A percentile compares a stretch with the other conserved stretches of the same genome.
phyloP scores from a whole-genome alignment of 2,888 invertebrate genomes.

The Isotomurus palustris region DNA sequence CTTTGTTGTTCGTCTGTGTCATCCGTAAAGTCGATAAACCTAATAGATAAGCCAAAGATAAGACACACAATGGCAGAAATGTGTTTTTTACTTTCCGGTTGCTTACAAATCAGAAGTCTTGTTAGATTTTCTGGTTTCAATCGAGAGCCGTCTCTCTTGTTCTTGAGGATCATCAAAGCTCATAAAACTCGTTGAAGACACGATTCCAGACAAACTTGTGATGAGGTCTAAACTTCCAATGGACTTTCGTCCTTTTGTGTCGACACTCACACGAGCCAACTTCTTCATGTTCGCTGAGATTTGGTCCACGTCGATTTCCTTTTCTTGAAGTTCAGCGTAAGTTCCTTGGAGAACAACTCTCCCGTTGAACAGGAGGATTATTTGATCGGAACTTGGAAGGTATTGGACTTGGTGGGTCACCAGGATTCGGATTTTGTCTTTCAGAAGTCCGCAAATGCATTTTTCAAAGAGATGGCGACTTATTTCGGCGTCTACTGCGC shows the following conservation, averaged over 20 bases:
- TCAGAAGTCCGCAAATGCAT: constrained; percentile 38
- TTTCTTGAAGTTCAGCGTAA: constrained; percentile 63
- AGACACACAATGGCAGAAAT: no score
- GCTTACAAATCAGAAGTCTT: no score
- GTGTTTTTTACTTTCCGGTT: no score
- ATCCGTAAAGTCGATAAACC: no score
- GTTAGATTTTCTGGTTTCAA: no score
- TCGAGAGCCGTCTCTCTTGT: neutral
- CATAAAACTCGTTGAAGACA: neutral
- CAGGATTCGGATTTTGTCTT: constrained; percentile 31
- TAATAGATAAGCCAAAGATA: no score
- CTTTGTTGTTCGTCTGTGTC: no score
- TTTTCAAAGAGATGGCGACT: constrained; percentile 40
- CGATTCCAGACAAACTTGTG: no score
- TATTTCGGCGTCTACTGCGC: constrained; percentile 42
- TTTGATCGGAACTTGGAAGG: constrained; percentile 32
- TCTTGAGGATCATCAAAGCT: neutral
- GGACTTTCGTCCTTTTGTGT: no score
- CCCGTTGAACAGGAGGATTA: constrained; percentile 35
- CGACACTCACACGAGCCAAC: no score
- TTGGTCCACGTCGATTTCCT: constrained; percentile 72
- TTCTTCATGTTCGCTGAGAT: constrained; percentile 55
- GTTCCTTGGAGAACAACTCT: constrained; percentile 26
- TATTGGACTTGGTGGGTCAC: constrained; percentile 45
- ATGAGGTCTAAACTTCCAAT: no score